Evolutionary conservation across 2,113 vertebrate species (phyloP).

Genomic region (Ardeotis arabs): DNA sequence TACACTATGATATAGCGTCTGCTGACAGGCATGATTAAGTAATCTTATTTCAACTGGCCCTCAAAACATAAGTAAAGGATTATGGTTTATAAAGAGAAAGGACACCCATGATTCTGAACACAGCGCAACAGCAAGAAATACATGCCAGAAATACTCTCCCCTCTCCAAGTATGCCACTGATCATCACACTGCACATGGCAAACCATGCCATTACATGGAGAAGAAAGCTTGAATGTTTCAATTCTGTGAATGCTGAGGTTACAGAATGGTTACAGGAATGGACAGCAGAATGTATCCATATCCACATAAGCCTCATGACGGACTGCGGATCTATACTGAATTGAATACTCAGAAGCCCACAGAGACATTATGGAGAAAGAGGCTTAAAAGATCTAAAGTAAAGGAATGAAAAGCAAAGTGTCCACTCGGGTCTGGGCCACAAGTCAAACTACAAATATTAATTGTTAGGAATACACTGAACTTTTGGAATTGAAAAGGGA

Average conservation of each 20-base stretch:
- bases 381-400: neutral
- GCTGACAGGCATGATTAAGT: neutral
- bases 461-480: neutral
- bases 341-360: neutral
- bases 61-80: neutral
- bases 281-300: rapidly evolving
- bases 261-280: rapidly evolving
- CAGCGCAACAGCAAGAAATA: neutral
- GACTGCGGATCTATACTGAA: neutral
- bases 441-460: neutral
- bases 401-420: neutral
- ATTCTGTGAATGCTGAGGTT: neutral
- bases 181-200: rapidly evolving
- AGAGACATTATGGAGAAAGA: neutral
- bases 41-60: neutral
- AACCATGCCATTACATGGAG: rapidly evolving
- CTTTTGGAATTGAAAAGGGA: neutral
- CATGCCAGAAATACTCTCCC: neutral
- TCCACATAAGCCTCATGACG: neutral
- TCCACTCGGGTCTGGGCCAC: neutral
- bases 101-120: neutral
- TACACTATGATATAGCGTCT: neutral
- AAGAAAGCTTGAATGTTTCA: neutral
- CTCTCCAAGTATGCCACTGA: neutral
- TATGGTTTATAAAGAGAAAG: neutral